phyloP scores from a whole-genome alignment of 2,113 vertebrate species.

The Hymenochirus boettgeri region DNA sequence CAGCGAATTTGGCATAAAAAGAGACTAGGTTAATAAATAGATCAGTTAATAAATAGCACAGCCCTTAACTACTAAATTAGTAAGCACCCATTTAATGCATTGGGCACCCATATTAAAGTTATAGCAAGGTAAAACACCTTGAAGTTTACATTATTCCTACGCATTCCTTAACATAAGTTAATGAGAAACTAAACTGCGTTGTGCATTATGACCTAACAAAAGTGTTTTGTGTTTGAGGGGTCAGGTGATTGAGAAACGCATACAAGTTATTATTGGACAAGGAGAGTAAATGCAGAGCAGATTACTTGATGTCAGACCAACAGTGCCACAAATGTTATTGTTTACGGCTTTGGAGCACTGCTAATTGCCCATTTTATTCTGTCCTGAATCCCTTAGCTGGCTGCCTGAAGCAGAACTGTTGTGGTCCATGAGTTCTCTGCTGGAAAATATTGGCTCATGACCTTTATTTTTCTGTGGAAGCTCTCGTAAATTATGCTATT shows the following conservation, averaged over 20 bases:
- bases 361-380: conserved; percentile 13
- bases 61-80: too few species aligned
- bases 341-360: not conserved
- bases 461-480: conserved; percentile 5
- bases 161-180: conserved; percentile 8
- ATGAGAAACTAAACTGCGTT: conserved; percentile 14
- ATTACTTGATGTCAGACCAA: not conserved
- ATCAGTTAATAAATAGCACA: too few species aligned
- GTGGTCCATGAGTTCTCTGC: not conserved
- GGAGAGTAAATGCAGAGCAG: conserved; percentile 13
- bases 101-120: too few species aligned
- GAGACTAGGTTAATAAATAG: too few species aligned
- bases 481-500: conserved; percentile 11
- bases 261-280: conserved; percentile 20
- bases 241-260: conserved; percentile 22
- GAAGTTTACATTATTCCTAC: too few species aligned
- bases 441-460: not conserved
- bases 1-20: too few species aligned
- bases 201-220: conserved; percentile 8
- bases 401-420: not conserved
- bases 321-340: not conserved
- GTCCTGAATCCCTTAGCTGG: not conserved
- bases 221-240: conserved; percentile 16
- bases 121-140: too few species aligned
- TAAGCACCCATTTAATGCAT: too few species aligned